Conservation (phyloP, 2,113 vertebrate species). For the Trogon surrucura region DNA sequence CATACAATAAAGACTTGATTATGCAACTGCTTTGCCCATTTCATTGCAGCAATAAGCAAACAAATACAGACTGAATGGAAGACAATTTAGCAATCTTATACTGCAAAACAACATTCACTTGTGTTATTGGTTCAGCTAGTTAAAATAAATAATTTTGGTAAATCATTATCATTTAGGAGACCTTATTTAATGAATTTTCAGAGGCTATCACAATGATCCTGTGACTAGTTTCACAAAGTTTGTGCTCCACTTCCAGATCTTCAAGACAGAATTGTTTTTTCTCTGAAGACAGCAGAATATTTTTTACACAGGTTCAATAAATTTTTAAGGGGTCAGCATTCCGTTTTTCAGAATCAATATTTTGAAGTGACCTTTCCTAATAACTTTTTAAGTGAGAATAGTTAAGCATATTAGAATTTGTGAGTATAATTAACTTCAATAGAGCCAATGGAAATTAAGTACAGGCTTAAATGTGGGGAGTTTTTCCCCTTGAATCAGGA, state of each 20-base stretch:
- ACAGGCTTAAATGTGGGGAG: background rate
- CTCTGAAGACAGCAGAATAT: background rate
- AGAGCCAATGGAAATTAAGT: background rate
- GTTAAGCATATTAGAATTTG: background rate
- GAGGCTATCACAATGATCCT: background rate
- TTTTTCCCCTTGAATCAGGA: background rate
- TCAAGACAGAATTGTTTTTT: background rate
- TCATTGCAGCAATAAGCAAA: conserved; percentile 19
- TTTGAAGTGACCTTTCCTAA: background rate
- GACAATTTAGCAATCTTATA: background rate
- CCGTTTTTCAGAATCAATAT: background rate
- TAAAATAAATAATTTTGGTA: conserved; percentile 27
- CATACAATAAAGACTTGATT: conserved; percentile 47
- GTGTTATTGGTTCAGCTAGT: background rate
- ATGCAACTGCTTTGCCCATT: conserved; percentile 14
- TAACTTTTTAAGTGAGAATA: background rate
- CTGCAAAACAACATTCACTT: background rate
- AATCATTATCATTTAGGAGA: background rate
- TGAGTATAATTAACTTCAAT: background rate
- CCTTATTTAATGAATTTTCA: conserved; percentile 1
- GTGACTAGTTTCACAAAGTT: background rate
- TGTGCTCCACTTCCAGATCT: background rate
- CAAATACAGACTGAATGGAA: conserved; percentile 12
- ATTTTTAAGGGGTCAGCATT: background rate
- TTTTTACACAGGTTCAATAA: background rate